Conservation (phyloP, 2,113 vertebrate species). For the Strix uralensis region DNA sequence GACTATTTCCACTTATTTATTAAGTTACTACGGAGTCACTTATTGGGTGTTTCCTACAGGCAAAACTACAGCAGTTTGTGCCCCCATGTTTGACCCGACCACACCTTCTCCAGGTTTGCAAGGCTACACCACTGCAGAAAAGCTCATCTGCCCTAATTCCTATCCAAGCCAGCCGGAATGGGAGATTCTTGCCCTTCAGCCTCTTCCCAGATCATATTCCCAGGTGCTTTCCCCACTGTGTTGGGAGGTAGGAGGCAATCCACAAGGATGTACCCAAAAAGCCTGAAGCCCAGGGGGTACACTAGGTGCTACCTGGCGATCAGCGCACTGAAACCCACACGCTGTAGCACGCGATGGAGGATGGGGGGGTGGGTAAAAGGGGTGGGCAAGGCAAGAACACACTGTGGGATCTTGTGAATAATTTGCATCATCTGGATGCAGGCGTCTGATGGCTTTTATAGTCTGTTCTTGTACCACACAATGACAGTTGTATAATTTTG, state of each 20-base stretch:
- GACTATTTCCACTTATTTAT: constrained; percentile 10
- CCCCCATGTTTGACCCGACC: background rate
- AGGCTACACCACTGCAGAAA: background rate
- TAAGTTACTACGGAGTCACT: background rate
- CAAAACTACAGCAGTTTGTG: background rate
- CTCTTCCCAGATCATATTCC: background rate
- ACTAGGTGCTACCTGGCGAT: background rate
- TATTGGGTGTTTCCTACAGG: background rate
- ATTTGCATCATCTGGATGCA: constrained; percentile 52
- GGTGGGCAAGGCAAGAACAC: background rate
- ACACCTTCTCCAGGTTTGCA: background rate
- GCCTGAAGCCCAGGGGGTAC: background rate
- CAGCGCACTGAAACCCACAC: background rate
- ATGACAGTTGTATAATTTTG: constrained; percentile 53
- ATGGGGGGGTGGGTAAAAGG: background rate
- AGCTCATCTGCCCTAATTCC: background rate
- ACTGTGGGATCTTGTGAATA: constrained; percentile 16
- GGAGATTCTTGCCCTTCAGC: background rate
- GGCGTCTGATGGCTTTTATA: constrained; percentile 31
- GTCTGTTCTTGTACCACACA: constrained; percentile 16
- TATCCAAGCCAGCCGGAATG: background rate
- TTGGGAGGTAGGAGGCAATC: background rate
- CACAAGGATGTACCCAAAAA: background rate
- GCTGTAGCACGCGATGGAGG: background rate
- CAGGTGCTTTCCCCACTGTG: background rate